Evolutionary conservation across 2,113 vertebrate species (phyloP).

Genomic region (Tachysurus fulvidraco): DNA sequence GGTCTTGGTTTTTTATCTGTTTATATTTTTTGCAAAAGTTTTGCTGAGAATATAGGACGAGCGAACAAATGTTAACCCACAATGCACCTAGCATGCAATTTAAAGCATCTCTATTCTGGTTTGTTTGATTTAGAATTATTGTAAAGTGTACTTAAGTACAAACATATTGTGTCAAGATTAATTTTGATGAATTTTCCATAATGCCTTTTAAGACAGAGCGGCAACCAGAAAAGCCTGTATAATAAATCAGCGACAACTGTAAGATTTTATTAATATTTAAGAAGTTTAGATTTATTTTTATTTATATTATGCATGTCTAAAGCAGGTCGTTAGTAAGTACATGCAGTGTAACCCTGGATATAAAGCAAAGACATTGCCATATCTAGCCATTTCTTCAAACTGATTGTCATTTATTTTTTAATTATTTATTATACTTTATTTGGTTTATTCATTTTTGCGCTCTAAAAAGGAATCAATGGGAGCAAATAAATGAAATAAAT

Average conservation of each 20-base stretch:
- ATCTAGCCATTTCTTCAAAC: background rate
- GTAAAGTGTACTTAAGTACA: background rate
- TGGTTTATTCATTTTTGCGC: background rate
- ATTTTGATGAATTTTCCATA: background rate
- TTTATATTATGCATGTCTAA: background rate
- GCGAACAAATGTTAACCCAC: slow-evolving; percentile 23
- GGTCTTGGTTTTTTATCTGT: slow-evolving; percentile 31
- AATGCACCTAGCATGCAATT: background rate
- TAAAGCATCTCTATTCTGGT: background rate
- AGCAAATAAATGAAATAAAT: background rate
- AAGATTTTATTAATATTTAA: background rate
- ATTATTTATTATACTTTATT: background rate
- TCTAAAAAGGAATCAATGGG: background rate
- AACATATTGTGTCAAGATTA: background rate
- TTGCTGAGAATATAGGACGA: slow-evolving; percentile 46
- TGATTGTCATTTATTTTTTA: too few species aligned
- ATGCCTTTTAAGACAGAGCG: background rate
- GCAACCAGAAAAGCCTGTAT: background rate
- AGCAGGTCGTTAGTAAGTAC: too few species aligned
- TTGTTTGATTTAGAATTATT: background rate
- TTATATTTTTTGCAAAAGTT: slow-evolving; percentile 53
- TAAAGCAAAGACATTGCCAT: too few species aligned
- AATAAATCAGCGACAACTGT: background rate
- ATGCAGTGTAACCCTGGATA: too few species aligned
- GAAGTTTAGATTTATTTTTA: background rate